phyloP scores from a whole-genome alignment of 2,797 vertebrate genomes.

The Phoebastria nigripes region DNA sequence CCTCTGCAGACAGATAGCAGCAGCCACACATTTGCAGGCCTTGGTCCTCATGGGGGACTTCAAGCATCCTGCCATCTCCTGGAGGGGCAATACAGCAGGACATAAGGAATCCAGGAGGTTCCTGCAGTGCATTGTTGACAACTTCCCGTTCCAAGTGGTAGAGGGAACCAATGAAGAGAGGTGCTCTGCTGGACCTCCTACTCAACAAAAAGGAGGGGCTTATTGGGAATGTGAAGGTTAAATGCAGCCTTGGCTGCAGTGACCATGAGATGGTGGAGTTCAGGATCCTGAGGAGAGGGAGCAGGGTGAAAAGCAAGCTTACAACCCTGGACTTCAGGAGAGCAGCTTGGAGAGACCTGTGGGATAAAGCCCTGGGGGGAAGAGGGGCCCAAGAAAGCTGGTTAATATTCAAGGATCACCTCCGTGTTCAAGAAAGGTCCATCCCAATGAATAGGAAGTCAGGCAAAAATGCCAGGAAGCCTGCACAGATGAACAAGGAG shows the following conservation, averaged over 20 bases:
- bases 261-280: not conserved
- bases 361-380: not conserved
- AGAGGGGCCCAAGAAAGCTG: not conserved
- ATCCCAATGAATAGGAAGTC: not conserved
- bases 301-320: not conserved
- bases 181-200: not conserved
- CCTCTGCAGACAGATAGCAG: not conserved
- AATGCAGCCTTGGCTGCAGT: not conserved
- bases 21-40: not conserved
- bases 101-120: not conserved
- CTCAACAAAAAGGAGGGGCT: not conserved
- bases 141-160: not conserved
- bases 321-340: not conserved
- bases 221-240: not conserved
- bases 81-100: not conserved
- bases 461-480: not conserved
- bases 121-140: not conserved
- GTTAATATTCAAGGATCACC: not conserved
- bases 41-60: not conserved
- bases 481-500: not conserved
- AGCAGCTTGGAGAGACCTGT: not conserved
- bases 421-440: not conserved
- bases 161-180: not conserved
- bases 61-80: not conserved
- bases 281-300: not conserved